These are phyloP conservation scores for Chaetops frenatus DNA, from an alignment of 2,113 vertebrate species.

Conservation along the genomic window DNA sequence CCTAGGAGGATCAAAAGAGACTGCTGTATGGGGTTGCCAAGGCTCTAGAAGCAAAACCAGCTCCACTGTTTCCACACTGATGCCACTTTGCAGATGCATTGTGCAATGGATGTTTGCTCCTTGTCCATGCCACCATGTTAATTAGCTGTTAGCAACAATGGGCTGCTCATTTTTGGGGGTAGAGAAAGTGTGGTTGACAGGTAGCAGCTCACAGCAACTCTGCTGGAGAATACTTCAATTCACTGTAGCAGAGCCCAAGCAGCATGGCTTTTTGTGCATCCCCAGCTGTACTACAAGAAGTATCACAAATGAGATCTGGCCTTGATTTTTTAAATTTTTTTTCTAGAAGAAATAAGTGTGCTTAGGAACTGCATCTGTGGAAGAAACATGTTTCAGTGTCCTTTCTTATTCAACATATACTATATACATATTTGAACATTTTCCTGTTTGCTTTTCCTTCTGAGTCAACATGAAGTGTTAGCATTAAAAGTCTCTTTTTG, in stretches of 20 bases:
- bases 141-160: not conserved
- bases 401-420: not conserved
- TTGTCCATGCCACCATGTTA: not conserved
- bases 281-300: not conserved
- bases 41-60: not conserved
- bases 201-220: not conserved
- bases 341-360: not conserved
- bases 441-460: not conserved
- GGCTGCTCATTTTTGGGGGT: not conserved
- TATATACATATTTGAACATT: not conserved
- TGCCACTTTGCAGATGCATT: not conserved
- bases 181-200: not conserved
- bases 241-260: not conserved
- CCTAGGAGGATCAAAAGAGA: conserved; percentile 70
- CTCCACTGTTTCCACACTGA: not conserved
- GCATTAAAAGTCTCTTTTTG: not conserved
- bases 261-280: not conserved
- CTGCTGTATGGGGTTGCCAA: not conserved
- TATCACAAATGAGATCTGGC: not conserved
- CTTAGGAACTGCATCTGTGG: not conserved
- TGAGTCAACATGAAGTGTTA: not conserved
- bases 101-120: not conserved
- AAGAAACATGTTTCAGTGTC: not conserved
- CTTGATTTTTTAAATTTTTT: not conserved
- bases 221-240: not conserved